A percentile compares a stretch with the other conserved stretches of the same genome.
Conservation (phyloP, 2,888 invertebrate genomes). For the Villa cingulata region DNA sequence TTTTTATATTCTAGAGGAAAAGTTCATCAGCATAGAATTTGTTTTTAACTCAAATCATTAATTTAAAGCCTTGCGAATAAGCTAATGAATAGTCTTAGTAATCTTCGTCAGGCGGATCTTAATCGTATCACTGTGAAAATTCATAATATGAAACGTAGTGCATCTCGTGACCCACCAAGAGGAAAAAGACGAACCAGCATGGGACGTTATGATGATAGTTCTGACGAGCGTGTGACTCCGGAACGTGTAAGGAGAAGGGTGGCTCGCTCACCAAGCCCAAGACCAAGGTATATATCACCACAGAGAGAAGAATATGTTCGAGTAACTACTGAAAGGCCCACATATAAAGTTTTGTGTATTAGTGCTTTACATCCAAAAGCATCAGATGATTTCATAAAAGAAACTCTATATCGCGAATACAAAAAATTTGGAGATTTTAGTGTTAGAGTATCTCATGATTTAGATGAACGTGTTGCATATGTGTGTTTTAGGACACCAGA, state of each 20-base stretch:
- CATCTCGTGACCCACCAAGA: constrained; percentile 63
- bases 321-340: constrained; percentile 49
- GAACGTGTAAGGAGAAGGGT: constrained; percentile 66
- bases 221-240: constrained; percentile 72
- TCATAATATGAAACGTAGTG: constrained; percentile 85
- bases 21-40: too few species aligned
- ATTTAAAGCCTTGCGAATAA: too few species aligned
- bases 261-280: constrained; percentile 57
- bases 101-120: constrained; percentile 42
- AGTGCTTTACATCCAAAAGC: constrained; percentile 89
- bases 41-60: too few species aligned
- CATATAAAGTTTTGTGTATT: constrained; percentile 90
- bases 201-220: constrained; percentile 79
- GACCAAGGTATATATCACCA: constrained; percentile 45
- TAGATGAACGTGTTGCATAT: constrained; percentile 90
- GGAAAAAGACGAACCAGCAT: constrained; percentile 70
- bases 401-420: constrained; percentile 84
- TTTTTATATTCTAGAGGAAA: too few species aligned
- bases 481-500: constrained; percentile 89
- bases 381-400: constrained; percentile 83
- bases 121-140: constrained; percentile 81
- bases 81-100: constrained; percentile 29
- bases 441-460: constrained; percentile 79
- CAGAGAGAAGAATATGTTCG: constrained; percentile 71
- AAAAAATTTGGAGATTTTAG: constrained; percentile 92